These are phyloP conservation scores for Sylvilagus bachmani DNA, from an alignment of 2,113 vertebrate species.

Conservation along the genomic window DNA sequence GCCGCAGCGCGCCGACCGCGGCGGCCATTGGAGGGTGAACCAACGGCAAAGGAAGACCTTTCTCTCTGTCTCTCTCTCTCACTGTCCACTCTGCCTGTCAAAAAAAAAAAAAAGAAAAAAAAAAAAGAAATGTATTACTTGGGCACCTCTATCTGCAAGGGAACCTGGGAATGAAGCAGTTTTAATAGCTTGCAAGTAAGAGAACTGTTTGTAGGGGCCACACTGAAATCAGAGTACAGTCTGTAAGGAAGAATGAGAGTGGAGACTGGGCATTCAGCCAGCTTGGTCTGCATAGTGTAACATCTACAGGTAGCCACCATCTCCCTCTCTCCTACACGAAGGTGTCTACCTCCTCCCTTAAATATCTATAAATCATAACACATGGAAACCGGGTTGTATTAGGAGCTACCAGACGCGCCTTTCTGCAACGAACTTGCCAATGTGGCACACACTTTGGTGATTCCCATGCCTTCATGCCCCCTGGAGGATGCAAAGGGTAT, in stretches of 20 bases:
- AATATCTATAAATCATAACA: not conserved
- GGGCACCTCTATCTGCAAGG: not conserved
- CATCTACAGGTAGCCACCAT: not conserved
- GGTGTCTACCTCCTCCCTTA: not conserved
- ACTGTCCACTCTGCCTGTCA: too few relatives aligned
- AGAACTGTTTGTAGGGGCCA: not conserved
- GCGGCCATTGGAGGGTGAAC: too few relatives aligned
- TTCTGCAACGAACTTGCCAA: not conserved
- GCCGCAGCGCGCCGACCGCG: too few relatives aligned
- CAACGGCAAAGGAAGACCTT: too few relatives aligned
- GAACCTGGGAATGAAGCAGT: accelerated
- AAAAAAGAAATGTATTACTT: not conserved
- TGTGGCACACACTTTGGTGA: not conserved
- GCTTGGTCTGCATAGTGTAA: too few relatives aligned
- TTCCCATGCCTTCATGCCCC: accelerated
- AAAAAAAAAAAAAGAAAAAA: too few relatives aligned
- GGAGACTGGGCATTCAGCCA: not conserved
- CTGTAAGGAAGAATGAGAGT: not conserved
- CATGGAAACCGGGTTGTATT: not conserved
- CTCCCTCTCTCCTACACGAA: not conserved
- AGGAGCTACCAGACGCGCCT: not conserved
- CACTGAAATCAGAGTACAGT: not conserved
- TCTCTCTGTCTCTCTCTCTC: too few relatives aligned
- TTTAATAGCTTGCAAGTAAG: not conserved
- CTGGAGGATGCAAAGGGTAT: not conserved